Base-by-base conservation (phyloP, 2,113 vertebrate genomes). In the Meleagris gallopavo region DNA sequence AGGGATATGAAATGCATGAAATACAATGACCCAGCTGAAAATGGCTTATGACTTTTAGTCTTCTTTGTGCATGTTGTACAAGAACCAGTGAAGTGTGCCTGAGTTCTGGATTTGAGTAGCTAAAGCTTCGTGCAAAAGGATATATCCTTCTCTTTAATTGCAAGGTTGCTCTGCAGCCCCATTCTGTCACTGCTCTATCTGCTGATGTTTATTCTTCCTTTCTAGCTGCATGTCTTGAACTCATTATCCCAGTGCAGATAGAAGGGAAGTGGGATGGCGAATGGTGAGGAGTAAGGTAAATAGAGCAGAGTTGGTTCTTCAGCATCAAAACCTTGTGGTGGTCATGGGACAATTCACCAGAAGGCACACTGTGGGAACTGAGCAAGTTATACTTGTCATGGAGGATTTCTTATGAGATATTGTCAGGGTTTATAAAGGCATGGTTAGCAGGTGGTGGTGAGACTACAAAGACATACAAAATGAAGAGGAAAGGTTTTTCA, bases 11-110 rank as follows among this genome's bases (percentile, higher is more conserved):
- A 65, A 6, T 32, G 86, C 2, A 9, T 62, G 24, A 81, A 91
- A 80, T 66, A 61, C 30, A 40, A 13, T 45, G 30, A 80, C 45
- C 15, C 46, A 81, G 34, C 38, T 83, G 43, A 91, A 90, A 57
- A 46, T 69, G 43, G 69, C 21, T 61, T 91, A 57, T 13, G 20
- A n/a, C 66, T 88, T 91, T 72, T 77, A 80, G n/a, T 77, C 24
- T 2, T 84, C 41, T 86, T 89, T 82, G 38, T n/a, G 36, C 29
- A 60, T 6, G 25, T 79, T 14, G 69, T 54, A 78, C 87, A 34
- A 85, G 45, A 84, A 43, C 4, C 5, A 12, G 21, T 50, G 54
- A 89, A n/a, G n/a, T 69, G n/a, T 79, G 38, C 48, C 55, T 90
- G 65, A 54, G 24, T 66, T 54, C 41, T 72, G 22, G 19, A 20